Percentiles rank a stretch among this genome's conserved stretches.
Conservation (phyloP, 2,888 invertebrate genomes). For the Sericinus montela region DNA sequence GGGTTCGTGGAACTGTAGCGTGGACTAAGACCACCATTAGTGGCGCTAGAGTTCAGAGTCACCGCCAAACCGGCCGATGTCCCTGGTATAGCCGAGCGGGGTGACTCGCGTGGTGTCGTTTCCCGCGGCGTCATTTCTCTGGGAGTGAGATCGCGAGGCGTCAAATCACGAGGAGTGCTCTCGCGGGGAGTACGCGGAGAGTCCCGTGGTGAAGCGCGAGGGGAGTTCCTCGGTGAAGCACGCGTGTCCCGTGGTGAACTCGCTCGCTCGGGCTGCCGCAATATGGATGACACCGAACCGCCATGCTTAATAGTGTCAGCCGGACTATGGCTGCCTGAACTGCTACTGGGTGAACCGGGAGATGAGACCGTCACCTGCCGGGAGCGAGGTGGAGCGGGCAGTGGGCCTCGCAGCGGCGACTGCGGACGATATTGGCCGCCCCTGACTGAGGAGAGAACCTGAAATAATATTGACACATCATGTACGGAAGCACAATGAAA, state of each 20-base stretch:
- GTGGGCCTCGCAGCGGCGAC: slow-evolving; percentile 82
- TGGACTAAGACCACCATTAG: slow-evolving; percentile 43
- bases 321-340: slow-evolving; percentile 89
- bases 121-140: slow-evolving; percentile 42
- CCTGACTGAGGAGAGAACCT: slow-evolving; percentile 86
- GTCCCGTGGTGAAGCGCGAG: slow-evolving; percentile 58
- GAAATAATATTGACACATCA: slow-evolving; percentile 1
- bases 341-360: slow-evolving; percentile 93
- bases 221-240: slow-evolving; percentile 63
- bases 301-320: slow-evolving; percentile 86
- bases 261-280: slow-evolving; percentile 64
- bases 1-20: slow-evolving; percentile 80
- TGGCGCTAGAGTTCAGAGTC: slow-evolving; percentile 66
- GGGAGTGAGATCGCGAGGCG: slow-evolving; percentile 32
- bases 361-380: slow-evolving; percentile 79
- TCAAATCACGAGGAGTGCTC: slow-evolving; percentile 30
- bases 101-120: slow-evolving; percentile 48
- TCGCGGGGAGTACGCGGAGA: slow-evolving; percentile 47
- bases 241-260: slow-evolving; percentile 58
- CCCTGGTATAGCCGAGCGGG: slow-evolving; percentile 72
- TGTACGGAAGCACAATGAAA: too few species aligned
- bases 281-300: slow-evolving; percentile 69
- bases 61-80: slow-evolving; percentile 82
- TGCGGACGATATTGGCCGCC: slow-evolving; percentile 85
- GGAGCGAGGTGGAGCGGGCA: slow-evolving; percentile 74